These are phyloP conservation scores for Euura saliciscinereae DNA, from an alignment of 1,140 invertebrate species.

Conservation along the genomic window DNA sequence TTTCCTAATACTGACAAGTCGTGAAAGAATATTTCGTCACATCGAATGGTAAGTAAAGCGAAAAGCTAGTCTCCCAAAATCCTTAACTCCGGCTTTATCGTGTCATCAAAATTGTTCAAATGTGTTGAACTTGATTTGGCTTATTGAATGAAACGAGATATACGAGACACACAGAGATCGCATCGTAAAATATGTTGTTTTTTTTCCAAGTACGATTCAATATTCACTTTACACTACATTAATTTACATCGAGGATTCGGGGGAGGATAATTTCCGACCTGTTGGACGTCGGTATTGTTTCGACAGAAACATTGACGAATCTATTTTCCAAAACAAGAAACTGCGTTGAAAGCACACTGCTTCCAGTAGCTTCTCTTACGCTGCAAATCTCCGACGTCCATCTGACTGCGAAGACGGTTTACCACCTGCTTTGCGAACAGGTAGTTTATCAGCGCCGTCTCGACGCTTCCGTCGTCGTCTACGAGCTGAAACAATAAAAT, in stretches of 20 bases:
- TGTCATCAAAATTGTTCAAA: too few relatives aligned
- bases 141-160: too few relatives aligned
- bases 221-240: constrained; percentile 6
- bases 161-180: too few relatives aligned
- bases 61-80: too few relatives aligned
- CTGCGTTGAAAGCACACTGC: constrained; percentile 70
- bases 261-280: too few relatives aligned
- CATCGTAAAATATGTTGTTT: not conserved
- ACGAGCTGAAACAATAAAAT: constrained; percentile 40
- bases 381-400: constrained; percentile 61
- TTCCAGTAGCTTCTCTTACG: constrained; percentile 70
- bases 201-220: not conserved
- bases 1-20: too few relatives aligned
- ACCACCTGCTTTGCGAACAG: constrained; percentile 65
- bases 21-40: too few relatives aligned
- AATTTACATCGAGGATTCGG: not conserved
- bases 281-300: too few relatives aligned
- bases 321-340: constrained; percentile 67
- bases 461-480: constrained; percentile 61
- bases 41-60: too few relatives aligned
- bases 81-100: too few relatives aligned
- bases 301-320: not conserved
- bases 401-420: constrained; percentile 58
- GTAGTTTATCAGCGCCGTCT: constrained; percentile 64
- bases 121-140: too few relatives aligned